A percentile compares a stretch with the other conserved stretches of the same genome.
phyloP scores from a whole-genome alignment of 2,113 vertebrate species.

The Scortum barcoo region DNA sequence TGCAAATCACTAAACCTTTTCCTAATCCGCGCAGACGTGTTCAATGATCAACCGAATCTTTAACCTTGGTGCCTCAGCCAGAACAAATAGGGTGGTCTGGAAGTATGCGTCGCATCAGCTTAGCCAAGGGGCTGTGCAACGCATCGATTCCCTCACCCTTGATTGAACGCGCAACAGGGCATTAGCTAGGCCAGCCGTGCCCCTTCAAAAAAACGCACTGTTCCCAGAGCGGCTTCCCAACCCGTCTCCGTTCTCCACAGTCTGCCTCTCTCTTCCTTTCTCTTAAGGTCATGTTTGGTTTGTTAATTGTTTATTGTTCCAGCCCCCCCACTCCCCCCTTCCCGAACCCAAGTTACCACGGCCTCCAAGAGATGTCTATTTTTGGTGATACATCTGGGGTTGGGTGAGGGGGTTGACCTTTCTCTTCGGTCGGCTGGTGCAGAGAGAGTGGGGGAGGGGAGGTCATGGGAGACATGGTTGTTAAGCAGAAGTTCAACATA shows the following conservation, averaged over 20 bases:
- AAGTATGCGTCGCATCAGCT: constrained; percentile 77
- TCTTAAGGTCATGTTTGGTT: constrained; percentile 58
- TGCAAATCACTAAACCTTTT: constrained; percentile 72
- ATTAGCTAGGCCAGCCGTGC: constrained; percentile 73
- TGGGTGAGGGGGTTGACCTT: constrained; percentile 57
- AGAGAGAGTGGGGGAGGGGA: neutral
- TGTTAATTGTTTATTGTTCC: constrained; percentile 76
- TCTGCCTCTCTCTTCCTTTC: constrained; percentile 31
- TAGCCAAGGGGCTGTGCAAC: constrained; percentile 64
- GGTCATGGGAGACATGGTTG: constrained; percentile 46
- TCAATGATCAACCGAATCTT: constrained; percentile 82
- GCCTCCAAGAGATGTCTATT: constrained; percentile 67
- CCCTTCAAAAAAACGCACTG: constrained; percentile 34
- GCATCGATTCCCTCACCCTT: constrained; percentile 77
- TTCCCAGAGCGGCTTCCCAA: constrained; percentile 30
- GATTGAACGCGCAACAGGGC: constrained; percentile 74
- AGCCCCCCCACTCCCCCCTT: neutral
- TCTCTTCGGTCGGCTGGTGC: constrained; percentile 45
- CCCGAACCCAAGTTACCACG: constrained; percentile 47
- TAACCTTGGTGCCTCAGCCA: constrained; percentile 77
- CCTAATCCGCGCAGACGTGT: constrained; percentile 75
- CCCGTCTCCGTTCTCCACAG: constrained; percentile 25
- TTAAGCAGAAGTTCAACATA: constrained; percentile 21
- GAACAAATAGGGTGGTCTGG: constrained; percentile 76
- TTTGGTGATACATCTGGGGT: constrained; percentile 69